A percentile compares a stretch with the other conserved stretches of the same genome.
These are phyloP conservation scores for Drosophila simulans DNA, from an alignment of 1,140 invertebrate species.

Conservation along the genomic window DNA sequence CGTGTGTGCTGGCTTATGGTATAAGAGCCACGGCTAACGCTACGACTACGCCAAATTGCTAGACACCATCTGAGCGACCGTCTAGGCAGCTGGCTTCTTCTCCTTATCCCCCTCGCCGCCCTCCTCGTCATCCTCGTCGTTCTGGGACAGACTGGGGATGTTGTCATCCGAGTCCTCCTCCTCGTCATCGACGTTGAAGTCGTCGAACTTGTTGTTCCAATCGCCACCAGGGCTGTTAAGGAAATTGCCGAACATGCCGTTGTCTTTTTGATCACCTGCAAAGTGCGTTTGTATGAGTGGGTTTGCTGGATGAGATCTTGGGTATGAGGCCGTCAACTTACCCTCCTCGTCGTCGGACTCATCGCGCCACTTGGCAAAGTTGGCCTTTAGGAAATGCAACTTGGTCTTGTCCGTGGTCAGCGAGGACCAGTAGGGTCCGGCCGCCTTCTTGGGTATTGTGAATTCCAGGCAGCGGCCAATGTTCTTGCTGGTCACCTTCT, in stretches of 20 bases:
- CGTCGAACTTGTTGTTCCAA: conserved; percentile 79
- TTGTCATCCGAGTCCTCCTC: conserved; percentile 79
- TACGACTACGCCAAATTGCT: conserved; percentile 71
- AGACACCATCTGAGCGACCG: conserved; percentile 35
- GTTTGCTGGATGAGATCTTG: background rate
- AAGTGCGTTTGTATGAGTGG: background rate
- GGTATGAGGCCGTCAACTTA: conserved; percentile 2
- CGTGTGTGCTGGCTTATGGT: conserved; percentile 64
- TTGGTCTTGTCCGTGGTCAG: conserved; percentile 95
- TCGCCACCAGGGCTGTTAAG: conserved; percentile 53
- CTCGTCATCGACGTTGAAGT: conserved; percentile 76
- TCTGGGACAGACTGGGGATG: conserved; percentile 79
- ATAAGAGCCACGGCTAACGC: conserved; percentile 65
- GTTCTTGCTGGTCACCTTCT: conserved; percentile 89
- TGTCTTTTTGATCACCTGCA: conserved; percentile 57
- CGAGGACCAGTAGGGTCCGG: conserved; percentile 93
- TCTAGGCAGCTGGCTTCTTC: conserved; percentile 64
- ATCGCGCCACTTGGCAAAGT: conserved; percentile 99
- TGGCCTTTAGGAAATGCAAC: conserved; percentile 97
- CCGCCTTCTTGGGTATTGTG: conserved; percentile 86
- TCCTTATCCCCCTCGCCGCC: conserved; percentile 67
- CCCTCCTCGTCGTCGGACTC: conserved; percentile 90
- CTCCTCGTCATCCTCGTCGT: conserved; percentile 77
- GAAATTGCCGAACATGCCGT: conserved; percentile 63
- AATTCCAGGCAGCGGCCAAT: conserved; percentile 92